A percentile compares a stretch with the other conserved stretches of the same genome.
Conservation (phyloP, 2,797 vertebrate genomes). For the Psittacula echo region DNA sequence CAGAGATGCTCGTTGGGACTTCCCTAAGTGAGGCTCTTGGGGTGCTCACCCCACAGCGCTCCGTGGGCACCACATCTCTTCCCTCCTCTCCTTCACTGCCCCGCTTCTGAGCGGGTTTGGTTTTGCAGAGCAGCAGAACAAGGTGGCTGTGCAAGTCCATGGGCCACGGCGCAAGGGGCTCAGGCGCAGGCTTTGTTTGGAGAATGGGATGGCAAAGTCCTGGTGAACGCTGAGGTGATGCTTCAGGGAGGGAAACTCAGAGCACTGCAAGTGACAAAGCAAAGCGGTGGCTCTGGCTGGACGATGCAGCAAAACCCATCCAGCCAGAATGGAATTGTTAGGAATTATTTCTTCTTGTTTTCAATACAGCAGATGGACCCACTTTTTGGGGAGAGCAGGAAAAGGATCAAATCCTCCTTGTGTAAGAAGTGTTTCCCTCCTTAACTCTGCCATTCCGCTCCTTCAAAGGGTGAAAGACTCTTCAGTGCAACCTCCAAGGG, state of each 20-base stretch:
- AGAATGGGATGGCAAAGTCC: not conserved
- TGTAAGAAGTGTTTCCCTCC: not conserved
- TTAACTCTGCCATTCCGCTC: slow-evolving; percentile 27
- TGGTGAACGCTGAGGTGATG: not conserved
- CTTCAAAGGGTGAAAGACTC: slow-evolving; percentile 42
- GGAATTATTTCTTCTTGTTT: not conserved
- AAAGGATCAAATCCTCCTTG: not conserved
- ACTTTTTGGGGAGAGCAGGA: not conserved
- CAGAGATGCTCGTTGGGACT: rapidly evolving
- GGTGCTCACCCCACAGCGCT: not conserved
- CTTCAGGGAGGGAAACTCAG: not conserved
- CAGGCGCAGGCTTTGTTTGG: rapidly evolving
- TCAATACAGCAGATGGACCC: slow-evolving; percentile 29
- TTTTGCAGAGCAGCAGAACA: not conserved
- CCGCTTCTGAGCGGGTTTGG: rapidly evolving
- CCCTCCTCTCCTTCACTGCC: not conserved
- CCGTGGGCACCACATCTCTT: not conserved
- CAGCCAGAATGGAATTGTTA: not conserved
- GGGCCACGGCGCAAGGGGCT: not conserved
- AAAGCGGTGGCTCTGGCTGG: not conserved
- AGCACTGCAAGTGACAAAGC: slow-evolving; percentile 25
- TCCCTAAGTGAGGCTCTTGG: rapidly evolving
- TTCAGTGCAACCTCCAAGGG: slow-evolving; percentile 53
- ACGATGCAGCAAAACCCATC: not conserved
- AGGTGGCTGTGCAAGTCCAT: not conserved